These are phyloP conservation scores for Phainopepla nitens DNA, from an alignment of 2,113 vertebrate genomes.

Conservation along the genomic window DNA sequence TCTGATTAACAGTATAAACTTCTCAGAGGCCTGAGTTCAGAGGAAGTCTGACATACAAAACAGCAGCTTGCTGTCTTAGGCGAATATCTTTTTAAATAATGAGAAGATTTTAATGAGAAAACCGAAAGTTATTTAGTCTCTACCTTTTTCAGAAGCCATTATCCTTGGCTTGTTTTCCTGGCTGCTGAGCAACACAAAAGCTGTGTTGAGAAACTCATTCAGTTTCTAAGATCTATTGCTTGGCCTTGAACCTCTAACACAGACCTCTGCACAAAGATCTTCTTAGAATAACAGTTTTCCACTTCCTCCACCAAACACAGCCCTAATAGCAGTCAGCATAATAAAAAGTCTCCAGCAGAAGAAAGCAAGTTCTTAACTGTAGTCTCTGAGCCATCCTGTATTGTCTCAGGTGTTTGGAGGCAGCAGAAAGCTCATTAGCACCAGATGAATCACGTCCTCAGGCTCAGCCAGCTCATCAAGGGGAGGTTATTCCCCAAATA, in stretches of 20 bases:
- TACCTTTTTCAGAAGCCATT: not conserved
- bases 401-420: not conserved
- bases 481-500: not conserved
- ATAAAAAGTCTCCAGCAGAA: not conserved
- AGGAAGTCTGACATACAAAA: not conserved
- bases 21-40: not conserved
- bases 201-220: not conserved
- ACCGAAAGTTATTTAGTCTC: not conserved
- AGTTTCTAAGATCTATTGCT: not conserved
- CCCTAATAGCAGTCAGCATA: not conserved
- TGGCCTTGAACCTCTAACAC: slow-evolving; percentile 14
- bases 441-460: not conserved
- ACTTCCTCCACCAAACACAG: not conserved
- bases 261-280: not conserved
- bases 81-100: not conserved
- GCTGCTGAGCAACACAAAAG: not conserved
- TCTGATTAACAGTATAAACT: not conserved
- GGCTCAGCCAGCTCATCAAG: not conserved
- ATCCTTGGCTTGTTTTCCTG: not conserved
- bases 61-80: not conserved
- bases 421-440: slow-evolving; percentile 24
- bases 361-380: not conserved
- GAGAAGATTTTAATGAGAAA: slow-evolving; percentile 39
- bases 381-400: not conserved
- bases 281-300: not conserved